Evolutionary conservation across 2,113 vertebrate genomes (phyloP).

Genomic region (Eidolon helvum): DNA sequence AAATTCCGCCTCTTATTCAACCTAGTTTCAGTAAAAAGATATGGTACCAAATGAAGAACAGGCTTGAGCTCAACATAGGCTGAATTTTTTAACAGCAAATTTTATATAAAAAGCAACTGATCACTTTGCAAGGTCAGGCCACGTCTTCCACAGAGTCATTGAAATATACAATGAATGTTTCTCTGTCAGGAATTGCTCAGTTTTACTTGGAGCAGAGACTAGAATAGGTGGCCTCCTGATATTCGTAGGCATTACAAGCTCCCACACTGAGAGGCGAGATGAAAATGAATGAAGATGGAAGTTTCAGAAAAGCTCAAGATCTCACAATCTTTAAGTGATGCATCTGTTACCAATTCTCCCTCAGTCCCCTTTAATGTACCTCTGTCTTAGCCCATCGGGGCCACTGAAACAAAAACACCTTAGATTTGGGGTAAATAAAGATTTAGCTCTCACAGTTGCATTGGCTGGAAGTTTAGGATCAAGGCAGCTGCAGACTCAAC

Average conservation of each 20-base stretch:
- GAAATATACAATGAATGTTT: background rate
- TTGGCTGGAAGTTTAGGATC: background rate
- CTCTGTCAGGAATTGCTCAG: background rate
- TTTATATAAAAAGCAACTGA: background rate
- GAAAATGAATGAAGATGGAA: background rate
- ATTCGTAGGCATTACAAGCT: background rate
- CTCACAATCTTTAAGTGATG: background rate
- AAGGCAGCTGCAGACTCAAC: background rate
- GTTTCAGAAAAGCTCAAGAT: background rate
- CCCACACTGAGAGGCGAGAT: background rate
- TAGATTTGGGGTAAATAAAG: background rate
- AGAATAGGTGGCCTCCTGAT: background rate
- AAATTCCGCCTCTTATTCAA: background rate
- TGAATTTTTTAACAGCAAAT: background rate
- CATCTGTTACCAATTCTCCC: background rate
- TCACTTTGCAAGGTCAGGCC: background rate
- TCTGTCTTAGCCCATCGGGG: background rate
- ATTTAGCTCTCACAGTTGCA: background rate
- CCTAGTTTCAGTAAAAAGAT: background rate
- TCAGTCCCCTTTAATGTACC: background rate
- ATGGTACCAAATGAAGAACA: fast-evolving
- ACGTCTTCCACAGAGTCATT: background rate
- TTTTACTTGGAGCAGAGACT: background rate
- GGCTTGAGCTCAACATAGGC: background rate
- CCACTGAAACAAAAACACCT: background rate